Evolutionary conservation across 2,113 vertebrate species (phyloP), one percentile per base, ranked within the genome.

Genomic region (Gymnobelideus leadbeateri): DNA sequence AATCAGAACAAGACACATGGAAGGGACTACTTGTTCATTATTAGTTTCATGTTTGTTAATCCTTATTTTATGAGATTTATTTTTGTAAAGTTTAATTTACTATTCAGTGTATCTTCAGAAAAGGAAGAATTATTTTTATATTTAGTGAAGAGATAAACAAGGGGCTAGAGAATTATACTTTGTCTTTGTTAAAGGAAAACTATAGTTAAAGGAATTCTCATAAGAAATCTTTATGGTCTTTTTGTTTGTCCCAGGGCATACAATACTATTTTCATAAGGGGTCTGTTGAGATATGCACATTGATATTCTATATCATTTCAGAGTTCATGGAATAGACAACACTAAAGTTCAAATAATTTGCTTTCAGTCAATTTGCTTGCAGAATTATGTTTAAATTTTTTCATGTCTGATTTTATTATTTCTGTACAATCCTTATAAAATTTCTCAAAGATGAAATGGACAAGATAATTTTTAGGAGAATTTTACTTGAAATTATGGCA

Each of bases 1-100:
- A 90, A 46, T 89, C 51, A 93, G 94, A 95, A 91, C 92, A 95
- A 96, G 94, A 91, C 93, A 97, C 93, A 95, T 89, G 93, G 95
- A 84, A 14, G 91, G 68, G 90, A 92, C 90, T 19, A 21, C n/a
- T 6, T 47, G 61, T n/a, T 90, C 68, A 7, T 97, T 96, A 98
- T 97, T 97, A 96, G 94, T 96, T 98, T 96, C 26, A 0, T 94
- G 94, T 97, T 91, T 94, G 90, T 94, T 97, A 97, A 98, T 97
- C 96, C 96, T 97, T 96, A 94, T 94, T 98, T 97, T 97, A 98
- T 97, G 98, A 98, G 95, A 94, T 96, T 97, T 97, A 95, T 97
- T 97, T 97, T 90, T 90, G 28, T 92, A 91, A 92, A 89, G 52
- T 95, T 97, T 95, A 89, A 92, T 96, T 97, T 97, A 54, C 51